These are phyloP conservation scores for Muscina levida DNA, from an alignment of 2,888 invertebrate species.

Conservation along the genomic window DNA sequence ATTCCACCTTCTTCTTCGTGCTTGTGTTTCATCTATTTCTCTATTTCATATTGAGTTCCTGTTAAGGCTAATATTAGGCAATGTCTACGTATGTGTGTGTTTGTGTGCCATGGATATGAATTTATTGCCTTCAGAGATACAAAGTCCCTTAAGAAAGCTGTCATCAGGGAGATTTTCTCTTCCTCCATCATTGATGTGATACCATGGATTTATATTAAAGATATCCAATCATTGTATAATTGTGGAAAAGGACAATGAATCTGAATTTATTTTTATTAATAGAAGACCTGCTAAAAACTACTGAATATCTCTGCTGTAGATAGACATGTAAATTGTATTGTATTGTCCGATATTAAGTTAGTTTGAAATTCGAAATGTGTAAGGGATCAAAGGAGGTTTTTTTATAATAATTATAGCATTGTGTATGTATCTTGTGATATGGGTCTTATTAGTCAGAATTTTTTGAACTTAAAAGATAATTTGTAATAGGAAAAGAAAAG, in stretches of 20 bases:
- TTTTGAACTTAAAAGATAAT: too few relatives aligned
- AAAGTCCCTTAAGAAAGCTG: constrained; percentile 76
- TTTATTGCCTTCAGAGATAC: constrained; percentile 65
- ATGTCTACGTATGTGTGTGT: constrained; percentile 28
- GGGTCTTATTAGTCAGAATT: too few relatives aligned
- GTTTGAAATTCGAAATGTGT: too few relatives aligned
- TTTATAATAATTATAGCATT: too few relatives aligned
- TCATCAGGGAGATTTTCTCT: constrained; percentile 72
- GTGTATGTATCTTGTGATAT: too few relatives aligned
- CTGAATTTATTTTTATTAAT: not conserved
- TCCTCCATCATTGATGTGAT: constrained; percentile 2
- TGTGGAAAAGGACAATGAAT: not conserved
- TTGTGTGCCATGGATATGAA: constrained; percentile 44
- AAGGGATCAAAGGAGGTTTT: too few relatives aligned
- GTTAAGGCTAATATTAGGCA: constrained; percentile 5
- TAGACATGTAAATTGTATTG: too few relatives aligned
- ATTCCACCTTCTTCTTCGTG: not conserved
- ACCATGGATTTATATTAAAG: constrained; percentile 25
- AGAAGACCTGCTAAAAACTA: too few relatives aligned
- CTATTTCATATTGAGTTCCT: not conserved
- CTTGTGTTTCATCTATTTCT: not conserved
- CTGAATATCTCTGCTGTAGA: too few relatives aligned
- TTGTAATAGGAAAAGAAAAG: too few relatives aligned
- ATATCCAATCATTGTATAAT: constrained; percentile 28
- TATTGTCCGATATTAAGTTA: too few relatives aligned